Evolutionary conservation across 2,113 vertebrate species (phyloP).

Genomic region (Xiphias gladius): DNA sequence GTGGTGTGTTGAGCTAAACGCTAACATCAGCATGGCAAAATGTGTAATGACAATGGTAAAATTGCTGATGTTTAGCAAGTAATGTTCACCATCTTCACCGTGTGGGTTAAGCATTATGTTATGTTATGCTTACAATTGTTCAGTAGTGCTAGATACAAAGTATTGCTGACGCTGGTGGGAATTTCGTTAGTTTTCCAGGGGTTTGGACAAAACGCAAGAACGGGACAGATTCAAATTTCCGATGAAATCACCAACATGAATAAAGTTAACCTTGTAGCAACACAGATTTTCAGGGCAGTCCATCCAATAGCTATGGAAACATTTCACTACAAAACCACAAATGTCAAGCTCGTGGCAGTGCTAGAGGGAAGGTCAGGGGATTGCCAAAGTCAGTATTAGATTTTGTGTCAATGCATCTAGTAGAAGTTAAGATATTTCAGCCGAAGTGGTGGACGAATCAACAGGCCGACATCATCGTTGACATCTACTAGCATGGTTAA

Average conservation of each 20-base stretch:
- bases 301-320: not conserved
- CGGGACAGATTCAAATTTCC: too few species aligned
- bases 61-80: not conserved
- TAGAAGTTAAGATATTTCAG: not conserved
- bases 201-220: not conserved
- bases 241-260: not conserved
- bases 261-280: not conserved
- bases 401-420: not conserved
- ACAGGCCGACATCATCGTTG: not conserved
- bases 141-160: not conserved
- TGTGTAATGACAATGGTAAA: not conserved
- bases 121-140: not conserved
- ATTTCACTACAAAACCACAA: not conserved
- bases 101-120: not conserved
- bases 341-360: not conserved
- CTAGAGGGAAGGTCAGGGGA: not conserved
- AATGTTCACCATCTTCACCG: not conserved
- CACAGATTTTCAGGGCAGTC: not conserved
- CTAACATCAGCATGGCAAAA: not conserved
- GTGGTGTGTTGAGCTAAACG: not conserved
- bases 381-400: not conserved
- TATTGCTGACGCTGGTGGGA: not conserved
- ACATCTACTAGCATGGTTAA: not conserved
- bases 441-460: not conserved
- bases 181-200: not conserved